A percentile compares a stretch with the other conserved stretches of the same genome.
phyloP scores from a whole-genome alignment of 2,797 vertebrate genomes.

The Mus minutoides region DNA sequence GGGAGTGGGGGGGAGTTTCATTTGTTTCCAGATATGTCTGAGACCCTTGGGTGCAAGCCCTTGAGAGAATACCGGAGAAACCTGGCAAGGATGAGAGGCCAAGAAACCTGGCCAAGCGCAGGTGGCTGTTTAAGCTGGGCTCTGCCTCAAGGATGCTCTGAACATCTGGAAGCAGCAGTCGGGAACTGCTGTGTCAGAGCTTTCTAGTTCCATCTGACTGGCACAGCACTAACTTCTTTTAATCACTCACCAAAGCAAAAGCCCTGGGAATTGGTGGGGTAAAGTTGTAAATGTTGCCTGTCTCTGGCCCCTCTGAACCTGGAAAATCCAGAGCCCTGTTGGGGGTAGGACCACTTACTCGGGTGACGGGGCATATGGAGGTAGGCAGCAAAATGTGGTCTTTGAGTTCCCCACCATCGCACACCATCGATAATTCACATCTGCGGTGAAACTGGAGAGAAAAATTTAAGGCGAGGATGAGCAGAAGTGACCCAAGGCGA shows the following conservation, averaged over 20 bases:
- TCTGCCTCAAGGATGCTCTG: not conserved
- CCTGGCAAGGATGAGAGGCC: not conserved
- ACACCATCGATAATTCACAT: conserved; percentile 94
- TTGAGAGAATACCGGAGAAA: not conserved
- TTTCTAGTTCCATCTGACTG: not conserved
- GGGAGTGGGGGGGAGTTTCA: no score
- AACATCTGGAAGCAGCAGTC: not conserved
- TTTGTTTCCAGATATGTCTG: not conserved
- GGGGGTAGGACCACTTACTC: conserved; percentile 88
- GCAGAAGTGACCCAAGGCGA: not conserved
- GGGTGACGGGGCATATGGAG: conserved; percentile 93
- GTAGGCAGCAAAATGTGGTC: conserved; percentile 96
- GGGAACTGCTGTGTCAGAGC: not conserved
- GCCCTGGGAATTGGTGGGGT: not conserved
- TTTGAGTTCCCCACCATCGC: conserved; percentile 93
- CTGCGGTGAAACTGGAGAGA: conserved; percentile 95
- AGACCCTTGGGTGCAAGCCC: not conserved
- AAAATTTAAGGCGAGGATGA: not conserved
- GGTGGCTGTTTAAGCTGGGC: not conserved
- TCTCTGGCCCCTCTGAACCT: not conserved
- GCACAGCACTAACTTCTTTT: not conserved
- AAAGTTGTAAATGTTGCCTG: not conserved
- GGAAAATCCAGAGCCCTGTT: not conserved
- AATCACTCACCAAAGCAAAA: not conserved
- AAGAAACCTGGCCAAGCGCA: not conserved